Conservation (phyloP, 1,140 invertebrate genomes). For the Penaeus vannamei region DNA sequence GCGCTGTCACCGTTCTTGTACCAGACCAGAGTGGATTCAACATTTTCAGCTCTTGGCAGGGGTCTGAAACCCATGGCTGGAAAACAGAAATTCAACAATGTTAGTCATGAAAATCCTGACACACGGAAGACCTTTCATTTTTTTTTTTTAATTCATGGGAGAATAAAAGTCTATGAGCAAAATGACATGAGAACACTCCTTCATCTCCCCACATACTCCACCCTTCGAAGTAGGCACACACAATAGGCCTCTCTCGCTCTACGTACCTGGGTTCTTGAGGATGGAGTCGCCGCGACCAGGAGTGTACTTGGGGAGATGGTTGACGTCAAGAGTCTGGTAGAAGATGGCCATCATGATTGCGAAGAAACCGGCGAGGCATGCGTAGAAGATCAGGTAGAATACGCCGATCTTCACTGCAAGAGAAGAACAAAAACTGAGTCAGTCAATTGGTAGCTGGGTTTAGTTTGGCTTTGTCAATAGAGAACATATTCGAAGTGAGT, state of each 20-base stretch:
- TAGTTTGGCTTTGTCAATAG: too few species aligned
- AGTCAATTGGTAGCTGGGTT: too few species aligned
- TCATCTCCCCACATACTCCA: background rate
- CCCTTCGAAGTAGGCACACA: too few species aligned
- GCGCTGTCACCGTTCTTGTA: constrained; percentile 86
- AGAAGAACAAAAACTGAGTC: constrained; percentile 68
- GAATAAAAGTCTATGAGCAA: too few species aligned
- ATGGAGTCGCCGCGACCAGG: constrained; percentile 93
- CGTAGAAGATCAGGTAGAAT: constrained; percentile 96
- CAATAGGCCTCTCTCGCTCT: too few species aligned
- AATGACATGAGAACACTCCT: too few species aligned
- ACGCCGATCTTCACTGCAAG: constrained; percentile 90
- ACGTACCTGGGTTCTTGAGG: constrained; percentile 89
- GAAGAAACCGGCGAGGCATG: constrained; percentile 90
- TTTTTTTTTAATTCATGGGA: too few species aligned
- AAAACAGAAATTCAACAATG: constrained; percentile 60
- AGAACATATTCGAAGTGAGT: too few species aligned
- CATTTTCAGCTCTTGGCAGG: constrained; percentile 88
- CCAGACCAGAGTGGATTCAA: constrained; percentile 95
- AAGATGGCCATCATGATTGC: constrained; percentile 91
- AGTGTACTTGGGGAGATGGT: constrained; percentile 74
- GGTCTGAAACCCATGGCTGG: constrained; percentile 93
- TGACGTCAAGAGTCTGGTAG: constrained; percentile 90
- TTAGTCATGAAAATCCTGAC: background rate
- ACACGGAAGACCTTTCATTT: too few species aligned